Evolutionary conservation across 2,113 vertebrate genomes (phyloP).

Genomic region (Ameiurus melas): DNA sequence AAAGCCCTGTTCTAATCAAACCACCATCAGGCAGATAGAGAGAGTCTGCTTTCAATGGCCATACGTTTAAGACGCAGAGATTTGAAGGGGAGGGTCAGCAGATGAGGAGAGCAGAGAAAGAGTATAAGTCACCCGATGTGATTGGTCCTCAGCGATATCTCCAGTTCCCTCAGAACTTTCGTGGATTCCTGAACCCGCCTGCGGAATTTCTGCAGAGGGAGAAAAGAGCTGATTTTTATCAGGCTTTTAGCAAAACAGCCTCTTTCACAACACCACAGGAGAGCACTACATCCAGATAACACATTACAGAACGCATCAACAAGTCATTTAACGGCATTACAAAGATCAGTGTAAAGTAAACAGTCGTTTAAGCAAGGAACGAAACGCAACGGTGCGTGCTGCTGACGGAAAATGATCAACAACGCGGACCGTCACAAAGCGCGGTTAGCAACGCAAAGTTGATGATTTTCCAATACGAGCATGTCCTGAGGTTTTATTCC

Average conservation of each 20-base stretch:
- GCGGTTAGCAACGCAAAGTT: background rate
- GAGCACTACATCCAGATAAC: background rate
- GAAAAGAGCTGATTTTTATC: constrained; percentile 44
- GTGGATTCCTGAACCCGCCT: constrained; percentile 93
- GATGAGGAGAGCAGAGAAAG: constrained; percentile 21
- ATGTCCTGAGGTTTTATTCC: background rate
- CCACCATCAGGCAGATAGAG: background rate
- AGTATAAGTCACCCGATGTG: constrained; percentile 86
- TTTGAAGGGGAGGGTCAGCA: constrained; percentile 12
- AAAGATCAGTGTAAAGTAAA: background rate
- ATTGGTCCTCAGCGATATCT: constrained; percentile 95
- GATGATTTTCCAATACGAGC: background rate
- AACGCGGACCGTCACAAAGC: background rate
- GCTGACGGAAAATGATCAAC: background rate
- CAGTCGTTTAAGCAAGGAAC: background rate
- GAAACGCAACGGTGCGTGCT: background rate
- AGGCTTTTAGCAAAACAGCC: constrained; percentile 1
- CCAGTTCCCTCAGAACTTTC: constrained; percentile 92
- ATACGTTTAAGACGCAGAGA: constrained; percentile 24
- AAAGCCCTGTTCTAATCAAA: background rate
- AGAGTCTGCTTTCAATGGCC: background rate
- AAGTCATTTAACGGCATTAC: background rate
- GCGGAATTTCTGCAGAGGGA: constrained; percentile 86
- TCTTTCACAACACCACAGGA: constrained; percentile 7
- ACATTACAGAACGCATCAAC: background rate